Percentiles rank a stretch among this genome's conserved stretches.
Evolutionary conservation across 2,888 invertebrate genomes (phyloP).

Genomic region (Calephelis perditalis): DNA sequence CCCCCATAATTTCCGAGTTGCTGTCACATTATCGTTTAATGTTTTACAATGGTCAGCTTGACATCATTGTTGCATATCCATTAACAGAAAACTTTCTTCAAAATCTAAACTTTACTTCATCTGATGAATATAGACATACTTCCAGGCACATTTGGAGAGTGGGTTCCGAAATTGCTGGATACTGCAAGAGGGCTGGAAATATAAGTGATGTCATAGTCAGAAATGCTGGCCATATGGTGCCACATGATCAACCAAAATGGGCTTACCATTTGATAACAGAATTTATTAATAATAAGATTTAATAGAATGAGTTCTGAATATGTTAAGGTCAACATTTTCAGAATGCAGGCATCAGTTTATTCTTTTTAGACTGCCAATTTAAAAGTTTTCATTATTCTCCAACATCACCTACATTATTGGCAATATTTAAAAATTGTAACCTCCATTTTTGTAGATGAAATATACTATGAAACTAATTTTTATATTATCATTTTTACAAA

Average conservation of each 20-base stretch:
- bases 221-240: constrained; percentile 87
- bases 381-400: no score
- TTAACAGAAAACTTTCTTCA: constrained; percentile 81
- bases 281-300: constrained; percentile 60
- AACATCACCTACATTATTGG: no score
- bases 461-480: no score
- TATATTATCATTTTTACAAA: no score
- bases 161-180: constrained; percentile 83
- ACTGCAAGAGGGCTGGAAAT: constrained; percentile 83
- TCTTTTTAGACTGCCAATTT: no score
- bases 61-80: constrained; percentile 80
- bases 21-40: constrained; percentile 73
- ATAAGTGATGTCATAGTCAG: constrained; percentile 85
- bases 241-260: constrained; percentile 78
- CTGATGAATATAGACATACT: constrained; percentile 80
- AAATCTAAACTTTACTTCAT: constrained; percentile 80
- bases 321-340: no score
- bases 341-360: no score
- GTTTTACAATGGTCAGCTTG: constrained; percentile 83
- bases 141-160: constrained; percentile 82
- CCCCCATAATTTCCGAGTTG: constrained; percentile 57
- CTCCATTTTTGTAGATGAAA: no score
- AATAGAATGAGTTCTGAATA: neutral
- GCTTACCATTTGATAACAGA: constrained; percentile 75
- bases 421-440: no score